Evolutionary conservation across 1,140 invertebrate species (phyloP), one percentile per base, ranked within the genome.

Genomic region (Pomacea maculata): DNA sequence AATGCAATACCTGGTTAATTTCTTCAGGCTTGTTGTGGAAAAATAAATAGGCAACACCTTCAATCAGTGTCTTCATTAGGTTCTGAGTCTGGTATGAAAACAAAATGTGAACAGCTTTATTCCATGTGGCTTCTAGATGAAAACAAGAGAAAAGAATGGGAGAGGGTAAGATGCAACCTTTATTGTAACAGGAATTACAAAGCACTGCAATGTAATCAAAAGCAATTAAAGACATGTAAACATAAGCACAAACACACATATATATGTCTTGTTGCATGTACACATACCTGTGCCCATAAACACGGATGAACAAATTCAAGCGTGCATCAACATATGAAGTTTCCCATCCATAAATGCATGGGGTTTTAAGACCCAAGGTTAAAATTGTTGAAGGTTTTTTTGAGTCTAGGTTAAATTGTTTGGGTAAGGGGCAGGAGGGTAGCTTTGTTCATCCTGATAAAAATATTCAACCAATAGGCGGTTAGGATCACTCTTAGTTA

Each of bases 1-100:
- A 45, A 45, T 45, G 6, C 34, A 45, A 2, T 11, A 74, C 73
- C 73, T 74, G 52, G 8, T 74, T 57, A 19, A 54, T 19, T 12
- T 78, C 76, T 75, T 83, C 82, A 14, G 25, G 15, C 34, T 83
- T 83, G 25, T 21, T 83, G 21, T 19, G n/a, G 61, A 68, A 74
- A 0, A 34, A n/a, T 52, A 80, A 83, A 75, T 80, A 77, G 15
- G 68, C 74, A 11, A 80, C 14, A 17, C 57, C 73, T 55, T 71
- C 67, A 21, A 82, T 71, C 21, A 83, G 34, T 19, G 75, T 81
- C 45, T 54, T n/a, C 52, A 45, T 21, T 45, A 80, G 21, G 61
- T 73, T 72, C 21, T 45, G 54, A 12, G 70, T 15, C 68, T 73
- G 70, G 54, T 45, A 74, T 55, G 5, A 71, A 71, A 45, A 45